These are phyloP conservation scores for Platypus cylindrus DNA, from an alignment of 2,888 invertebrate species.

Conservation along the genomic window DNA sequence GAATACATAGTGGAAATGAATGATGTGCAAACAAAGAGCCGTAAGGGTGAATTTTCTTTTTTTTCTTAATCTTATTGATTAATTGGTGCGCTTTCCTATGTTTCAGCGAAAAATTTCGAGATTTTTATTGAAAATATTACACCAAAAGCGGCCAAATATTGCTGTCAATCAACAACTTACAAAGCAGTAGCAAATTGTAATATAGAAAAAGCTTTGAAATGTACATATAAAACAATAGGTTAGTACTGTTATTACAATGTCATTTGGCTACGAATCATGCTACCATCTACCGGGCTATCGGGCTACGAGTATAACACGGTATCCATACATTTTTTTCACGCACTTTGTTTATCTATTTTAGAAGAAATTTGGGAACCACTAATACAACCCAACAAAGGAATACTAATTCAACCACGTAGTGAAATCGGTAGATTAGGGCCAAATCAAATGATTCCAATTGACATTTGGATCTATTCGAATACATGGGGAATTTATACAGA, in stretches of 20 bases:
- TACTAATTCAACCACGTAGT: constrained; percentile 27
- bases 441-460: constrained; percentile 23
- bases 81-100: neutral
- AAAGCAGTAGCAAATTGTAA: constrained; percentile 16
- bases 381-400: constrained; percentile 24
- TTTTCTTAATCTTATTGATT: constrained; percentile 1
- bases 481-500: constrained; percentile 38
- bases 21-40: constrained; percentile 19
- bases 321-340: neutral
- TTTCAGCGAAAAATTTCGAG: neutral
- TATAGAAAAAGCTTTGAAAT: constrained; percentile 10
- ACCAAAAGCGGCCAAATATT: constrained; percentile 23
- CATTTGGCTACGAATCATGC: too few species aligned
- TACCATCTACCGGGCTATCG: neutral
- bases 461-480: constrained; percentile 33
- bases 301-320: neutral
- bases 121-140: constrained; percentile 32
- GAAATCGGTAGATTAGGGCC: constrained; percentile 21
- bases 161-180: constrained; percentile 26
- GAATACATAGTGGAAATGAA: constrained; percentile 18
- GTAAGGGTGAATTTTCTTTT: constrained; percentile 16
- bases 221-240: constrained; percentile 13
- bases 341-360: constrained; percentile 7
- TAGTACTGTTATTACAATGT: too few species aligned
- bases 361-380: constrained; percentile 25